A percentile compares a stretch with the other conserved stretches of the same genome.
These are phyloP conservation scores for Arion vulgaris DNA, from an alignment of 1,140 invertebrate genomes.

Conservation along the genomic window DNA sequence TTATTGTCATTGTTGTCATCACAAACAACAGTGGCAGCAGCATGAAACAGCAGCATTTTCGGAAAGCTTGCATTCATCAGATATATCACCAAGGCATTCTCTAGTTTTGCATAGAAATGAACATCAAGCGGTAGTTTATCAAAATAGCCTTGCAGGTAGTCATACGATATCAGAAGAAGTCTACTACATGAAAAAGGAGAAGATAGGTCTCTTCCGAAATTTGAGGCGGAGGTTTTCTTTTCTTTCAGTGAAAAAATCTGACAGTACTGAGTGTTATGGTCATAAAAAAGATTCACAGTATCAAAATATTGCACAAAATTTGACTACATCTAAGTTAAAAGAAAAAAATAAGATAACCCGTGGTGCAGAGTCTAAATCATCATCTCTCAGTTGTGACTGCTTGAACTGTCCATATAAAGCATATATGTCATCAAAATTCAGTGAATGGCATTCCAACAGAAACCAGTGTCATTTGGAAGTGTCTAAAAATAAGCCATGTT, in stretches of 20 bases:
- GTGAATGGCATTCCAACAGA: constrained; percentile 60
- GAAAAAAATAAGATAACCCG: background rate
- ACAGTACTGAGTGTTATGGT: constrained; percentile 43
- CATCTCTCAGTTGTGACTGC: constrained; percentile 62
- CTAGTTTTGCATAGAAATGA: background rate
- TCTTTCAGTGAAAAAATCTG: constrained; percentile 55
- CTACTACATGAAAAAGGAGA: constrained; percentile 58
- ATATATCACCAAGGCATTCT: background rate
- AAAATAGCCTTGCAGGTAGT: constrained; percentile 42
- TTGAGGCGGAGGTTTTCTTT: constrained; percentile 58
- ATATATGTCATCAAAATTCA: constrained; percentile 56
- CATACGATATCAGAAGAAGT: constrained; percentile 42
- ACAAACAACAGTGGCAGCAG: background rate
- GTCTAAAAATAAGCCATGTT: constrained; percentile 60
- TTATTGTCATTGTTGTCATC: background rate
- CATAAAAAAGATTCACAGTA: constrained; percentile 41
- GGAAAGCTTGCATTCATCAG: background rate
- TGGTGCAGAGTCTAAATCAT: constrained; percentile 27
- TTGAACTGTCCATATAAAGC: constrained; percentile 55
- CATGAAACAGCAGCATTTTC: background rate
- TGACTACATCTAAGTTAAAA: constrained; percentile 12
- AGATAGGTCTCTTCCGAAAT: constrained; percentile 61
- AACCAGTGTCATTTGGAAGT: constrained; percentile 51
- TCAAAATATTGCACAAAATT: constrained; percentile 14
- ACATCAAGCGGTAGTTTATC: constrained; percentile 41